phyloP scores from a whole-genome alignment of 2,113 vertebrate genomes.

The Ardeotis arabs region DNA sequence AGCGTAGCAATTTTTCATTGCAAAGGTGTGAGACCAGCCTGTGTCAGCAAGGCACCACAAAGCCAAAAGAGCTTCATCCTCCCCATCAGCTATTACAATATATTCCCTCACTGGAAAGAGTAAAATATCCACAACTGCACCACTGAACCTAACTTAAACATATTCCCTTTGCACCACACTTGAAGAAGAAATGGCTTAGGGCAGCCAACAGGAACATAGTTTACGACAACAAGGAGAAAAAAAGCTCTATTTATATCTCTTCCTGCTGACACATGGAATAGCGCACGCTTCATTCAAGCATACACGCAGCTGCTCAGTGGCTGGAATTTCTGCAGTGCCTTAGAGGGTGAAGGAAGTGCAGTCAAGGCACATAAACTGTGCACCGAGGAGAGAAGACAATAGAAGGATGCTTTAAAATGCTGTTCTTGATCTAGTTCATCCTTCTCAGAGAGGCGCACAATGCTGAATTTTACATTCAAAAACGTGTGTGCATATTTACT shows the following conservation, averaged over 20 bases:
- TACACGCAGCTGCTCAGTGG: constrained; percentile 1
- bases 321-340: neutral
- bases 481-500: neutral
- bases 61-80: neutral
- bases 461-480: neutral
- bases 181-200: neutral
- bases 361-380: neutral
- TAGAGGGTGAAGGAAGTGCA: neutral
- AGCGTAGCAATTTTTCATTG: neutral
- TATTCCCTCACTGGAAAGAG: neutral
- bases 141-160: neutral
- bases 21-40: neutral
- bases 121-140: neutral
- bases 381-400: neutral
- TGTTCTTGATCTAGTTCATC: neutral
- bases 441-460: neutral
- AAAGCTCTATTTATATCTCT: constrained; percentile 49
- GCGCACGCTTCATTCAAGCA: neutral
- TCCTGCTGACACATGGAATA: constrained; percentile 34
- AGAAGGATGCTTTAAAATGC: neutral
- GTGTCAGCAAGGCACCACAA: neutral
- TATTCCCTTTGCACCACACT: neutral
- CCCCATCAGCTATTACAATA: neutral
- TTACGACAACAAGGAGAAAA: neutral
- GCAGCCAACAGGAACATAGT: neutral